phyloP scores from a whole-genome alignment of 2,888 invertebrate genomes.

The Plebejus melissa region DNA sequence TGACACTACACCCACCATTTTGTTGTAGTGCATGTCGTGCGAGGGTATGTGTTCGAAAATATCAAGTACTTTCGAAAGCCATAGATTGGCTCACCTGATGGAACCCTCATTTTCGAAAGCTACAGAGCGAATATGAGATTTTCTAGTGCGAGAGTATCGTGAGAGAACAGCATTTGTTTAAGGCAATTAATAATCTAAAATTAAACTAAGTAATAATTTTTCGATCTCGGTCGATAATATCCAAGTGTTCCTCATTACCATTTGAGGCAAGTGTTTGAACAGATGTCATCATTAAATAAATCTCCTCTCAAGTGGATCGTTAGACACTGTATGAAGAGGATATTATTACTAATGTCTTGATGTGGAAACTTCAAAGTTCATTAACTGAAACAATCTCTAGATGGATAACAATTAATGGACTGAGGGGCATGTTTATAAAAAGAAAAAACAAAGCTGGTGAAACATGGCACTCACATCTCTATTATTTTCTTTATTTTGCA shows the following conservation, averaged over 20 bases:
- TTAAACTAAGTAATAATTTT: not conserved
- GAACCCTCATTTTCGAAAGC: not conserved
- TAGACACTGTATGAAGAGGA: constrained; percentile 30
- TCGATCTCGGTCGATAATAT: not conserved
- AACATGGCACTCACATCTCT: not conserved
- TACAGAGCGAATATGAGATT: not conserved
- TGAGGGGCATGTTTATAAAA: not conserved
- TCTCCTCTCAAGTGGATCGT: constrained; percentile 20
- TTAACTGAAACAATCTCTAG: constrained; percentile 24
- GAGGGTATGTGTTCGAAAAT: constrained; percentile 12
- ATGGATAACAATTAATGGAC: not conserved
- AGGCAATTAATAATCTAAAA: not conserved
- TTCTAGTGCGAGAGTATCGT: not conserved
- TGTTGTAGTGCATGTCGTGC: constrained; percentile 17
- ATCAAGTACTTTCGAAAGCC: constrained; percentile 1
- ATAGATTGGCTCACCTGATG: constrained; percentile 7
- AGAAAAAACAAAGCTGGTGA: not conserved
- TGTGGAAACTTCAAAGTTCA: constrained; percentile 25
- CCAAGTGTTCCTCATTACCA: constrained; percentile 23
- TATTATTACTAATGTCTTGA: constrained; percentile 34
- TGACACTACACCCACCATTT: constrained; percentile 30
- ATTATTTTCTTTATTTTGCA: not conserved
- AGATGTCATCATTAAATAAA: constrained; percentile 36
- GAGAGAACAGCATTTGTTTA: not conserved
- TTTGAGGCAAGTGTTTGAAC: constrained; percentile 34